Percentiles rank a stretch among this genome's conserved stretches.
These are phyloP conservation scores for Neocrepidodera transversa DNA, from an alignment of 2,888 invertebrate genomes.

Conservation along the genomic window DNA sequence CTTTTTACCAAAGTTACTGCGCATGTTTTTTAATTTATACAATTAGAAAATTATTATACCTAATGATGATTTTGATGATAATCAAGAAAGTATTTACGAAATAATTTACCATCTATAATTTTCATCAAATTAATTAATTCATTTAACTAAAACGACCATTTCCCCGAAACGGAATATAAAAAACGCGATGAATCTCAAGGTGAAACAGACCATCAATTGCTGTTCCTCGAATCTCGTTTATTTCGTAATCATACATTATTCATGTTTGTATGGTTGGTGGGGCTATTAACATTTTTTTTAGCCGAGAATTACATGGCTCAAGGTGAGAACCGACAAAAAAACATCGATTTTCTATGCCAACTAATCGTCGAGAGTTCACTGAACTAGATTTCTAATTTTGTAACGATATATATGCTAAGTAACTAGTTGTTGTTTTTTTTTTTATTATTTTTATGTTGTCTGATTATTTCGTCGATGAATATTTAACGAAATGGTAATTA, in stretches of 20 bases:
- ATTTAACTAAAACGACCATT: no score
- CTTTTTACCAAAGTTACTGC: no score
- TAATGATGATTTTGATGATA: no score
- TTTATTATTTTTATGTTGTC: slow-evolving; percentile 13
- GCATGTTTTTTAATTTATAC: no score
- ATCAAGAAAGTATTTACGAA: no score
- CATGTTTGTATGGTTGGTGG: slow-evolving; percentile 11
- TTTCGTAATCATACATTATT: slow-evolving; percentile 23
- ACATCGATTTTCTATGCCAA: slow-evolving; percentile 37
- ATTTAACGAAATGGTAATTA: slow-evolving; percentile 2
- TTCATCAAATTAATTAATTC: no score
- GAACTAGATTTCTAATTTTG: slow-evolving; percentile 41
- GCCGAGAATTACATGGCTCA: slow-evolving; percentile 32
- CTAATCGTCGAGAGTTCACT: slow-evolving; percentile 37
- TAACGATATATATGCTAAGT: slow-evolving; percentile 32
- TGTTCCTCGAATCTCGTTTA: slow-evolving; percentile 19
- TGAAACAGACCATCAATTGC: slow-evolving; percentile 18
- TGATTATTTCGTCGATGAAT: slow-evolving; percentile 19
- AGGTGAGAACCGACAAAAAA: slow-evolving; percentile 39
- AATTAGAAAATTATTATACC: no score
- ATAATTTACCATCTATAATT: no score
- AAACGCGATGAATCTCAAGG: slow-evolving; percentile 23
- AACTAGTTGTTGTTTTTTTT: slow-evolving; percentile 7
- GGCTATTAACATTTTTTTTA: slow-evolving; percentile 22
- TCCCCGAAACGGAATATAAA: slow-evolving; percentile 4